Base-by-base conservation (phyloP, 2,113 vertebrate species). In the Sitta europaea region DNA sequence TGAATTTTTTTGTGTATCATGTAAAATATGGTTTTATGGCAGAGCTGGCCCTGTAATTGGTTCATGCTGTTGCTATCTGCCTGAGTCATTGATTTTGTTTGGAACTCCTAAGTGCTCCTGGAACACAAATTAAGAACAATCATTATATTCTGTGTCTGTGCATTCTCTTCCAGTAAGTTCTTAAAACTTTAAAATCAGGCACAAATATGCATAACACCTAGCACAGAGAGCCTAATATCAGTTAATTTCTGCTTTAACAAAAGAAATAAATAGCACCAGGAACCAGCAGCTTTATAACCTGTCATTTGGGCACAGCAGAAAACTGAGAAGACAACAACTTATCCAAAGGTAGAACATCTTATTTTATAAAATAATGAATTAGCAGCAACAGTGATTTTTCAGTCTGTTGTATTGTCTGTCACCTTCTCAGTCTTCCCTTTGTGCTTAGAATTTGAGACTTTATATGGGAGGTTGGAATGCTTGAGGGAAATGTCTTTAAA, bases 81-180 rank as follows among this genome's bases (percentile, higher is more conserved):
- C 58, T 47, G 47, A 88, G 43, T 42, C 45, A 78, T 63, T 82
- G 92, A 93, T 91, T 95, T 96, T 72, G 36, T 82, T 85, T 75
- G 53, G n/a, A 82, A 78, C 40, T 63, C 55, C 25, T 72, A 87
- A 93, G 54, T 87, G 73, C 66, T 91, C n/a, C 66, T 94, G 77
- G 76, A 92, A 84, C 48, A 73, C 59, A 74, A 57, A 76, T 74
- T 57, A 72, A 85, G 53, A 90, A 25, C 5, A 72, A 79, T 88
- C 15, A 1, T 93, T 83, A 66, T 11, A 45, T 66, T 70, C 50
- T 88, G 14, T 66, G 33, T 78, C 43, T 88, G 21, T 53, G 22
- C 33, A 38, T 70, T 84, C n/a, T 80, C 55, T 94, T 94, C 59
- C 76, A 83, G 23, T 77, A 91, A 75, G 40, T 68, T 67, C 77